These are phyloP conservation scores for Coendou prehensilis DNA, from an alignment of 2,797 vertebrate genomes.

Conservation along the genomic window DNA sequence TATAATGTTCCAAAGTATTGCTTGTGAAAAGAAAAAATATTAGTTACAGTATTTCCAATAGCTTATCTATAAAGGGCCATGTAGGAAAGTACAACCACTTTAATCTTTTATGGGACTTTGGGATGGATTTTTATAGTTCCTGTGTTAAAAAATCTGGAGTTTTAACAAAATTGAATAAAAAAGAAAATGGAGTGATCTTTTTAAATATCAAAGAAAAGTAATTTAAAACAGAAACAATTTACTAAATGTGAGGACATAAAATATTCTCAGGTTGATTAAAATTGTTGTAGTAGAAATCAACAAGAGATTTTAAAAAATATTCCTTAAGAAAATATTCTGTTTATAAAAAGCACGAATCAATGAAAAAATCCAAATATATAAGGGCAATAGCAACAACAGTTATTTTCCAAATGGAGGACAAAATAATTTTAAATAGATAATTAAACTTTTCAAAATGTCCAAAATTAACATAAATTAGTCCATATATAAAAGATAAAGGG, in stretches of 20 bases:
- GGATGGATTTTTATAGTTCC: background rate
- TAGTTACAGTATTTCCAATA: constrained; percentile 38
- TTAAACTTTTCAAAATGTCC: background rate
- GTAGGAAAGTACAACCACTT: constrained; percentile 43
- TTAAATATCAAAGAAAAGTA: background rate
- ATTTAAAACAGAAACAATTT: background rate
- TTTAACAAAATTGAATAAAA: background rate
- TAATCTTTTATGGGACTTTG: constrained; percentile 43
- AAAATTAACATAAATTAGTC: background rate
- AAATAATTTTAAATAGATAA: background rate
- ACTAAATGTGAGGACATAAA: background rate
- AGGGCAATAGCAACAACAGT: background rate
- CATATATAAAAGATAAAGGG: background rate
- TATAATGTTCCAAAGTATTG: background rate
- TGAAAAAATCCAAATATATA: background rate
- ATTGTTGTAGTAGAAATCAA: background rate
- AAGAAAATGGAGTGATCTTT: background rate
- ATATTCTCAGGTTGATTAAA: background rate
- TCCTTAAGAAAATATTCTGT: background rate
- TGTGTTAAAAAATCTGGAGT: no score
- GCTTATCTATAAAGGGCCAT: constrained; percentile 63
- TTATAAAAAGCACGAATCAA: background rate
- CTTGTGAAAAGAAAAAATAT: constrained; percentile 57
- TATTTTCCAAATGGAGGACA: background rate
- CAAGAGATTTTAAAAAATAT: background rate